Evolutionary conservation across 2,113 vertebrate species (phyloP), one percentile per base, ranked within the genome.

Genomic region (Cricetomys ansorgei): DNA sequence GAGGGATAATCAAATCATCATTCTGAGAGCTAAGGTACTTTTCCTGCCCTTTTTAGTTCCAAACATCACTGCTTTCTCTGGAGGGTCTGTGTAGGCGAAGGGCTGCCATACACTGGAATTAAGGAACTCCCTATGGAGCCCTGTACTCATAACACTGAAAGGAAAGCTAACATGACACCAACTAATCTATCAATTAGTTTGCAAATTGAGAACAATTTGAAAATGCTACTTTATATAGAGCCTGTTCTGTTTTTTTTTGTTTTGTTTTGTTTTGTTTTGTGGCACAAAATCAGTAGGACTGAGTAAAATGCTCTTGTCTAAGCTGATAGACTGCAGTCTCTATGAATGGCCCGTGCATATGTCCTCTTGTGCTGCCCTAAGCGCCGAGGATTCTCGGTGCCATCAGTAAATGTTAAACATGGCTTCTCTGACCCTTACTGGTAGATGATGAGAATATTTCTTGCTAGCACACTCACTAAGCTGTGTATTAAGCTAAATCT

Each of bases 141-240:
- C 57, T 50, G 31, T 1, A n/a, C 86, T 88, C 50, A 23, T 88
- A 95, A 29, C 15, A 16, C 31, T 27, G 37, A 81, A 1, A 9
- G 96, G 89, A 91, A 94, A 94, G 96, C 93, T 94, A 88, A 97
- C 88, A 76, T 37, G 62, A 43, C 87, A 85, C 91, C 89, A 94
- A 98, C 97, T 98, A 97, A 97, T 98, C 96, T 97, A 97, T 96
- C 97, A 95, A 94, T 97, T 98, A 98, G 96, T 96, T 98, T 96
- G 97, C 95, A 98, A 97, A 98, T 89, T 96, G 97, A 85, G 93
- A 97, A 76, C 97, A 92, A 96, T 96, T 95, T 97, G 85, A 81
- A 95, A 97, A 96, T 77, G 95, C 88, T 98, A 97, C 95, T 92
- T 79, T 96, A 88, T 96, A 96, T 92, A 76, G 93, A 94, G 95